Evolutionary conservation across 1,140 invertebrate genomes (phyloP).

Genomic region (Bombus waltoni): DNA sequence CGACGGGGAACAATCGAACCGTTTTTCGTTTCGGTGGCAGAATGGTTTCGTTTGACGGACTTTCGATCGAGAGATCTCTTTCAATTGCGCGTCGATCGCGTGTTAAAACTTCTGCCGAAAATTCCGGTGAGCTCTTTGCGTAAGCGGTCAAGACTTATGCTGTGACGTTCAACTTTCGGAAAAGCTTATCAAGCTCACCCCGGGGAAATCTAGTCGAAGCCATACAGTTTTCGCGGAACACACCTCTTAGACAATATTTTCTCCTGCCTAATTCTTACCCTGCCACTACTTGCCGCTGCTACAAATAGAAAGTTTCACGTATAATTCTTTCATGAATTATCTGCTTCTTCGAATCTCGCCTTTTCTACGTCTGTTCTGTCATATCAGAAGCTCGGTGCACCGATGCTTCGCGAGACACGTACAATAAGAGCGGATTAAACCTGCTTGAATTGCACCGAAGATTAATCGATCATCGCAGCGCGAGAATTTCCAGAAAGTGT

Average conservation of each 20-base stretch:
- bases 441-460: not conserved
- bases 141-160: constrained; percentile 25
- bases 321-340: constrained; percentile 10
- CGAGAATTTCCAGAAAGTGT: not conserved
- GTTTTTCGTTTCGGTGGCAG: not conserved
- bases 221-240: constrained; percentile 18
- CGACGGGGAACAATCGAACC: not conserved
- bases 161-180: constrained; percentile 19
- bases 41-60: not conserved
- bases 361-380: not conserved
- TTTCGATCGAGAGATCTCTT: not conserved
- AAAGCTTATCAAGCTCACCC: constrained; percentile 48
- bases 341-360: not conserved
- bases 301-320: not conserved
- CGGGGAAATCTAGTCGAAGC: constrained; percentile 34
- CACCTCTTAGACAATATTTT: constrained; percentile 30
- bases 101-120: not conserved
- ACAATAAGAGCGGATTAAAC: not conserved
- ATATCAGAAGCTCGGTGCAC: not conserved
- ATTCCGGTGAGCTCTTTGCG: not conserved
- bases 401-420: not conserved
- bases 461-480: not conserved
- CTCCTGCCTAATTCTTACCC: constrained; percentile 30
- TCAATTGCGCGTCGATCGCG: not conserved
- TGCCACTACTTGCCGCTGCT: not conserved